Percentiles rank a stretch among this genome's conserved stretches.
These are phyloP conservation scores for Nipponia nippon DNA, from an alignment of 2,113 vertebrate species.

Conservation along the genomic window DNA sequence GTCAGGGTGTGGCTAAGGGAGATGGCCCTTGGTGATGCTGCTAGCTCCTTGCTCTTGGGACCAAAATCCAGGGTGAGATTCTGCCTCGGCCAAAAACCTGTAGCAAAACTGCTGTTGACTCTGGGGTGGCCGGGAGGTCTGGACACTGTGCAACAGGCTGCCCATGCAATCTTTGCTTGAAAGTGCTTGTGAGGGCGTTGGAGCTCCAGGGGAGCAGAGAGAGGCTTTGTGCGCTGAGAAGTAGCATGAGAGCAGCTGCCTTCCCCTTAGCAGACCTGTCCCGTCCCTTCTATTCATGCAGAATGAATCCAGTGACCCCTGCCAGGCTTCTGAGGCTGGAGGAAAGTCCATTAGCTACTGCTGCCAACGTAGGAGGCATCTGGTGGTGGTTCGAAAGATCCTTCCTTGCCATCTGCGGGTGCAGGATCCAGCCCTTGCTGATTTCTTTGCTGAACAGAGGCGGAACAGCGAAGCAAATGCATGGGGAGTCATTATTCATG, in stretches of 20 bases:
- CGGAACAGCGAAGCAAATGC: slow-evolving; percentile 21
- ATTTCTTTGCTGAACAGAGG: background rate
- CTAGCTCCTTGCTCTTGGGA: background rate
- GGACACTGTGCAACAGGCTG: rapidly evolving
- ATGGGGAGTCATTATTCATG: slow-evolving; percentile 73
- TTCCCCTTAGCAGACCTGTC: background rate
- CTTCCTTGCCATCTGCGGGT: background rate
- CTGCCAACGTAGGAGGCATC: background rate
- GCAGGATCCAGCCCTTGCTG: background rate
- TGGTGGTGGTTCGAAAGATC: background rate
- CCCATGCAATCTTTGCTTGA: background rate
- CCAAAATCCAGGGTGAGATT: background rate
- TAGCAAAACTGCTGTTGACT: rapidly evolving
- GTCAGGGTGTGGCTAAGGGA: background rate
- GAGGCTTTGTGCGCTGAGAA: background rate
- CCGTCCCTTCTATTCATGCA: background rate
- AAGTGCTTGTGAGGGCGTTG: background rate
- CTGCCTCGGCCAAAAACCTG: background rate
- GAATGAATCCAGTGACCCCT: background rate
- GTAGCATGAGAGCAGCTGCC: rapidly evolving
- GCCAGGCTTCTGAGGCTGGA: background rate
- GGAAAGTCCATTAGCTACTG: rapidly evolving
- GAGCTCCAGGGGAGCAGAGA: background rate
- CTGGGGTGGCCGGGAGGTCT: background rate
- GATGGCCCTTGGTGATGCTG: background rate